Evolutionary conservation across 1,140 invertebrate species (phyloP), one percentile per base, ranked within the genome.

Genomic region (Pollicipes pollicipes): DNA sequence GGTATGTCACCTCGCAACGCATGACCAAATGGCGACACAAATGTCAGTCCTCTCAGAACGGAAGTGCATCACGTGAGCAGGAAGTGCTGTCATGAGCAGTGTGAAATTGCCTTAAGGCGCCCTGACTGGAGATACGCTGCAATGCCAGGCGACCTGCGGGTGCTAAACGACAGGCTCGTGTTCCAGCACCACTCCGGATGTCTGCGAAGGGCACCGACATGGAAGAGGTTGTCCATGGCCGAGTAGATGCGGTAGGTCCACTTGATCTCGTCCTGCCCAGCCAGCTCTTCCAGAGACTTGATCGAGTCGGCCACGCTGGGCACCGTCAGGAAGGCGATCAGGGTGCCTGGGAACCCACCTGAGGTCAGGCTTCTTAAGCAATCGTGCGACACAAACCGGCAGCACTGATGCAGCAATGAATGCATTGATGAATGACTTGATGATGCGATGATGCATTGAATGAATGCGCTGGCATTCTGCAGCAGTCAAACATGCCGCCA

Each of bases 301-400:
- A 77, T 71, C 8, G 72, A 10, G 32, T 75, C 73, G 8, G 66
- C 66, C 6, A 76, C 58, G 37, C 74, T 76, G 26, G 76, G 76
- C 64, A 73, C 72, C 1, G 75, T 76, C 27, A 77, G 73, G 68
- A 73, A 77, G 24, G 76, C 76, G 26, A 77, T 76, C 26, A 77
- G 73, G 32, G 74, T 72, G 1, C 73, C 77, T 1, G 77, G 72
- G 35, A 6, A 35, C 35, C 8, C 6, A 10, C 6, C 63, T 64
- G 63, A 64, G 24, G 4, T 64, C 6, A 8, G 6, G 63, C 4
- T 3, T 21, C 6, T 64, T n/a, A n/a, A 27, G 21, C 24, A 6
- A 6, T 13, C 24, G 27, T 27, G 21, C 6, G 21, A 64, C 10
- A n/a, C 3, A 64, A 64, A 64, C 27, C 4, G 63, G 21, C 6